These are phyloP conservation scores for Poecilia velifera DNA, from an alignment of 2,797 vertebrate genomes.

Conservation along the genomic window DNA sequence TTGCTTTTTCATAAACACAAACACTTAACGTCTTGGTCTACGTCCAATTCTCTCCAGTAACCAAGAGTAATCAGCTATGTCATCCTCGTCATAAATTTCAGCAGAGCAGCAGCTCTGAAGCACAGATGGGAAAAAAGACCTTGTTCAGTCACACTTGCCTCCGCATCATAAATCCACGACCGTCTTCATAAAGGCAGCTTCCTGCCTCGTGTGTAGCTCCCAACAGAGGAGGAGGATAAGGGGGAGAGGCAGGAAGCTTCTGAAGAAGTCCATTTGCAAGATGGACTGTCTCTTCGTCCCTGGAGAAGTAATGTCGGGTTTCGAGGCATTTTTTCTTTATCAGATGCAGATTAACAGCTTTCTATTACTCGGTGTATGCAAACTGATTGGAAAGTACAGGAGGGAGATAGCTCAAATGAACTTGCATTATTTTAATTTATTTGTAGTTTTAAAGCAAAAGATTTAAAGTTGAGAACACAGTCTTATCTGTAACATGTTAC, in stretches of 20 bases:
- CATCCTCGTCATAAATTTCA: slow-evolving; percentile 80
- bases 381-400: slow-evolving; percentile 33
- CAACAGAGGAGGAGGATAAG: slow-evolving; percentile 51
- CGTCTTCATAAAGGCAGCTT: slow-evolving; percentile 63
- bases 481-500: background rate
- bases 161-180: slow-evolving; percentile 72
- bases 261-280: slow-evolving; percentile 72
- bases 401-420: background rate
- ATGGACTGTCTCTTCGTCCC: slow-evolving; percentile 59
- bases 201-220: slow-evolving; percentile 59
- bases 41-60: slow-evolving; percentile 78
- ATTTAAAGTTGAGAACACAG: background rate
- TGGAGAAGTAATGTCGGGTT: slow-evolving; percentile 63
- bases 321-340: slow-evolving; percentile 39
- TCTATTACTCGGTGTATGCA: slow-evolving; percentile 14
- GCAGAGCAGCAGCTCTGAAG: slow-evolving; percentile 54
- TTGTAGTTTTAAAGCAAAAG: background rate
- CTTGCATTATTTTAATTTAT: background rate
- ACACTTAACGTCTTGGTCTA: slow-evolving; percentile 47
- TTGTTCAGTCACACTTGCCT: slow-evolving; percentile 67
- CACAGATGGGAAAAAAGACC: slow-evolving; percentile 72
- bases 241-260: slow-evolving; percentile 56
- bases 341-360: slow-evolving; percentile 42
- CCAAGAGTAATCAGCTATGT: slow-evolving; percentile 81
- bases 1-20: slow-evolving; percentile 58